Conservation (phyloP, 2,797 vertebrate genomes). For the Sciurus carolinensis region DNA sequence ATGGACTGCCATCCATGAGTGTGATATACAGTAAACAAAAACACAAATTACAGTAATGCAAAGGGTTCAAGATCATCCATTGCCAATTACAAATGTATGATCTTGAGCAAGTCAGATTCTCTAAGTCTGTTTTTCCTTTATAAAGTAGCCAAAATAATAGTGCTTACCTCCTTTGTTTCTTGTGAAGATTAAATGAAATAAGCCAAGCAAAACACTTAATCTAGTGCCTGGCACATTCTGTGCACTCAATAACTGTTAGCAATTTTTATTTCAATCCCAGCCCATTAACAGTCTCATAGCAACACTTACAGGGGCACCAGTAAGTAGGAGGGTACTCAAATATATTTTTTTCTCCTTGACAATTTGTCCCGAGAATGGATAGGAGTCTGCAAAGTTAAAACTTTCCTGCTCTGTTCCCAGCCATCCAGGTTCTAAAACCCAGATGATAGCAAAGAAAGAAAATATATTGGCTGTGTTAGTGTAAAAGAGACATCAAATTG, state of each 20-base stretch:
- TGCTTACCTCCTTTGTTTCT: not conserved
- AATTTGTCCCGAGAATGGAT: not conserved
- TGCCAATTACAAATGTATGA: not conserved
- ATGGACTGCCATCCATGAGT: not conserved
- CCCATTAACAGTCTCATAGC: not conserved
- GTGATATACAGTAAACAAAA: not conserved
- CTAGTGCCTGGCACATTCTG: not conserved
- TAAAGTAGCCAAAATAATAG: not conserved
- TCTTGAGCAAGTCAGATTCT: not conserved
- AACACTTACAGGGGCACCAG: not conserved
- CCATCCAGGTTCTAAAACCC: not conserved
- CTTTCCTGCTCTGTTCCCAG: not conserved
- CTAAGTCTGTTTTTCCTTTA: not conserved
- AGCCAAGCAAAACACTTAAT: not conserved
- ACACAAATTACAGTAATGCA: not conserved
- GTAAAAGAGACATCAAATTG: not conserved
- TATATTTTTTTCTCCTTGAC: not conserved
- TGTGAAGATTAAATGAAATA: not conserved
- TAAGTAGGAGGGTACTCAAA: not conserved
- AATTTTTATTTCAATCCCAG: constrained; percentile 14
- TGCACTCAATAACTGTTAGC: not conserved
- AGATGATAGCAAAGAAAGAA: not conserved
- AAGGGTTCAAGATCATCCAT: not conserved
- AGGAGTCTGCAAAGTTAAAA: not conserved
- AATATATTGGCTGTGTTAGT: not conserved